Evolutionary conservation across 2,888 invertebrate genomes (phyloP), one percentile per base, ranked within the genome.

Genomic region (Drosophila eohydei): DNA sequence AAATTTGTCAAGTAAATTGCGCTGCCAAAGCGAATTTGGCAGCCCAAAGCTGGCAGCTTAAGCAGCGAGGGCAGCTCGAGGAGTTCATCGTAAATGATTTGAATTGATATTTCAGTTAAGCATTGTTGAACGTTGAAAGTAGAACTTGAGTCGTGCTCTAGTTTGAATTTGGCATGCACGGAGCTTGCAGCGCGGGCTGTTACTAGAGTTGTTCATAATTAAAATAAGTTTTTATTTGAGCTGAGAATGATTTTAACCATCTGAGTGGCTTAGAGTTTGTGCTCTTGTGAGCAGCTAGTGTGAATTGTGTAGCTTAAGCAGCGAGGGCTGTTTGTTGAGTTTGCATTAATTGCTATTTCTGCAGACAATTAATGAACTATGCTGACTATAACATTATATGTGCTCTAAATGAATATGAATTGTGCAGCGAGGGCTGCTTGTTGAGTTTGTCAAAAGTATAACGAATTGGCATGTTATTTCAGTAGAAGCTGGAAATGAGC

Each of bases 1-100:
- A 68, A 74, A 89, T 84, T 78, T 78, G 83, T 65, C 77, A 84
- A 87, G 67, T 71, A 85, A 89, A 76, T 74, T 52, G 70, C 78
- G 60, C 34, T 63, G 85, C 76, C 84, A 81, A 58, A 46, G 84
- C 73, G 70, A 76, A 68, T 78, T 75, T 62, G 81, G 65, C 65
- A 46, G 57, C 36, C 30, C 4, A 14, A 36, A 48, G 74, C 65
- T 51, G 56, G 74, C 65, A 57, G 43, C 28, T 32, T 40, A 12
- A 1, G 55, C 41, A 12, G 56, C 56, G 80, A 63, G 80, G 71
- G 60, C 0, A 4, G 46, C 1, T 46, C 16, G 0, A 14, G 8
- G 9, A 48, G 62, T 70, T 56, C 12, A 8, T 0, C 7, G 4
- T 26, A 40, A 54, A 12, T 50, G 50, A 50, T 16, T 32, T 14